Evolutionary conservation across 2,797 vertebrate genomes (phyloP).

Genomic region (Ara ararauna): DNA sequence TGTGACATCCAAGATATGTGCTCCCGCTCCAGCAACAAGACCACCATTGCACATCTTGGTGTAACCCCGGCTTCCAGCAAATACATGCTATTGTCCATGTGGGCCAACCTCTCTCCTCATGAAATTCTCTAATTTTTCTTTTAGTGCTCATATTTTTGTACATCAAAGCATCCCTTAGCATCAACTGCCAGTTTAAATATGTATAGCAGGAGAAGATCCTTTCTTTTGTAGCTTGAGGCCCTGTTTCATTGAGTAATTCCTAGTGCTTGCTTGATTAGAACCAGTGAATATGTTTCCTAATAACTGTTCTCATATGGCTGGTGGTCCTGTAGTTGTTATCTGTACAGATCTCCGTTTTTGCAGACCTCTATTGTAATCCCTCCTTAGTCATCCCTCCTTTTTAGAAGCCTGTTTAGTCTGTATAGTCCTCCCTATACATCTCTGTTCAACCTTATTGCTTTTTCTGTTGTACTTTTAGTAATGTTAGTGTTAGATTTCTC

Average conservation of each 20-base stretch:
- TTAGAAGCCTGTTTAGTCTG: not conserved
- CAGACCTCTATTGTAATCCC: not conserved
- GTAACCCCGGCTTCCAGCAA: not conserved
- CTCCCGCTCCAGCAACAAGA: not conserved
- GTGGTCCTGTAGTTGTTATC: not conserved
- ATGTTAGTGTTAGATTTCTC: not conserved
- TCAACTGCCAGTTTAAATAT: not conserved
- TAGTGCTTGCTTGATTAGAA: not conserved
- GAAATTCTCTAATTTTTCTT: not conserved
- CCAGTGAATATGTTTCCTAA: not conserved
- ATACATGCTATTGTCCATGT: not conserved
- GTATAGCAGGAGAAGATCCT: not conserved
- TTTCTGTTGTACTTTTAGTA: not conserved
- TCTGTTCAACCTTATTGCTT: not conserved
- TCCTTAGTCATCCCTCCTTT: not conserved
- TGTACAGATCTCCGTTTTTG: not conserved
- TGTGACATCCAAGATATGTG: not conserved
- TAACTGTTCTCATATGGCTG: not conserved
- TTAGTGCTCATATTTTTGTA: accelerated
- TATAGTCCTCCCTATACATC: not conserved
- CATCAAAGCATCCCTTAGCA: not conserved
- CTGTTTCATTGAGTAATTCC: not conserved
- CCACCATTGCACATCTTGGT: not conserved
- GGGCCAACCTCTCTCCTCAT: not conserved
- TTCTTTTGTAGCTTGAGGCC: not conserved